Percentiles rank a stretch among this genome's conserved stretches.
Evolutionary conservation across 2,888 invertebrate genomes (phyloP).

Genomic region (Erebia ligea): DNA sequence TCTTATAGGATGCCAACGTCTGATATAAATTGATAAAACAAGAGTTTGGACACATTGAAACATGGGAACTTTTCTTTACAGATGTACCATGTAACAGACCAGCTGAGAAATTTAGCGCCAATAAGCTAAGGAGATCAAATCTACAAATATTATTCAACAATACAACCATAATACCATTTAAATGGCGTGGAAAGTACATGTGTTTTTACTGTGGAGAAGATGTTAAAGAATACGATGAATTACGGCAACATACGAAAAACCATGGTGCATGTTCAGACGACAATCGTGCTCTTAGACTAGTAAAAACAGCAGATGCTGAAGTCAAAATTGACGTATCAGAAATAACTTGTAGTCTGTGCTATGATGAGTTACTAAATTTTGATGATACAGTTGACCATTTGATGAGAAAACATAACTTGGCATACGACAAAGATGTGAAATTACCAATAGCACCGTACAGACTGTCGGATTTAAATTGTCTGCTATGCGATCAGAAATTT

Average conservation of each 20-base stretch:
- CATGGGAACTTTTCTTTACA: slow-evolving; percentile 69
- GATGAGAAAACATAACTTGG: slow-evolving; percentile 58
- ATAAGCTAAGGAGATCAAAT: slow-evolving; percentile 66
- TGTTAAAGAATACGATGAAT: slow-evolving; percentile 53
- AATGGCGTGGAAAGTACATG: slow-evolving; percentile 66
- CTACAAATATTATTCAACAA: slow-evolving; percentile 70
- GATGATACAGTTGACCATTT: slow-evolving; percentile 64
- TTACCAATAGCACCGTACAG: slow-evolving; percentile 61
- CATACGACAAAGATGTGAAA: slow-evolving; percentile 59
- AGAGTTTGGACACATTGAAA: slow-evolving; percentile 51
- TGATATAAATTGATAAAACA: not conserved
- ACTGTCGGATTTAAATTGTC: slow-evolving; percentile 58
- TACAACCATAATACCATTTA: slow-evolving; percentile 70
- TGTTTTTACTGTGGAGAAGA: slow-evolving; percentile 68
- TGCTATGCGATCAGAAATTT: slow-evolving; percentile 61
- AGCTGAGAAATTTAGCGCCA: slow-evolving; percentile 56
- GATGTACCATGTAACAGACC: slow-evolving; percentile 55
- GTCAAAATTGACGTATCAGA: slow-evolving; percentile 70
- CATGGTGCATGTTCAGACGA: slow-evolving; percentile 60
- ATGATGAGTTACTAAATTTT: slow-evolving; percentile 53
- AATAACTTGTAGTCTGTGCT: slow-evolving; percentile 63
- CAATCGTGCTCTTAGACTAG: slow-evolving; percentile 57
- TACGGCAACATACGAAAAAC: slow-evolving; percentile 64
- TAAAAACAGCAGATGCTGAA: slow-evolving; percentile 62
- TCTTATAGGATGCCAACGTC: not conserved